These are phyloP conservation scores for Elephas maximus DNA, from an alignment of 2,113 vertebrate species.

Conservation along the genomic window DNA sequence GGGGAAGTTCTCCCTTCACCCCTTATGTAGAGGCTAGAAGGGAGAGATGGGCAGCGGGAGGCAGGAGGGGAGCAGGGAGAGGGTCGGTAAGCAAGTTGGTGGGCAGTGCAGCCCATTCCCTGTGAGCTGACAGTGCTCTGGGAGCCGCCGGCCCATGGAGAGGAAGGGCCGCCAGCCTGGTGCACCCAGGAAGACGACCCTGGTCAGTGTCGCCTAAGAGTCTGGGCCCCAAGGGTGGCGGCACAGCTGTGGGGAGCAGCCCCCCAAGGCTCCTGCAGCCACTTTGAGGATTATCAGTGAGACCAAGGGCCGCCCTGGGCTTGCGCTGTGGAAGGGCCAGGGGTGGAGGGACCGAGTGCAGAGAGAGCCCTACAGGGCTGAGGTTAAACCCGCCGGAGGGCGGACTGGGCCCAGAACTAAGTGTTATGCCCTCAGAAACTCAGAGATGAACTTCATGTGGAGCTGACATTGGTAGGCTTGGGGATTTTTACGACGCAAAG, in stretches of 20 bases:
- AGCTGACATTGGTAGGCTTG: not conserved
- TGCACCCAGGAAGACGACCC: not conserved
- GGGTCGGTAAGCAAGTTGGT: not conserved
- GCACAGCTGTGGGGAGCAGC: not conserved
- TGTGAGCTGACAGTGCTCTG: not conserved
- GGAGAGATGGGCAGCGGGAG: not conserved
- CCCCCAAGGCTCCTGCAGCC: not conserved
- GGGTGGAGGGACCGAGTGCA: not conserved
- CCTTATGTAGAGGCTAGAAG: not conserved
- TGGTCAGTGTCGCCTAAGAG: not conserved
- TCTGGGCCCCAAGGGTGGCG: not conserved
- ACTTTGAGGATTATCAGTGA: rapidly evolving
- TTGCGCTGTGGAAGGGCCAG: not conserved
- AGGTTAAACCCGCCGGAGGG: no score
- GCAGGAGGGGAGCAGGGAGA: no score
- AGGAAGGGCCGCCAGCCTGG: not conserved
- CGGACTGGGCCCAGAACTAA: no score
- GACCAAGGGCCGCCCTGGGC: not conserved
- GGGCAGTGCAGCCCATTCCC: not conserved
- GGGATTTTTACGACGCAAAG: not conserved
- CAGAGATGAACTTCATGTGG: not conserved
- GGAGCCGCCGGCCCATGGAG: not conserved
- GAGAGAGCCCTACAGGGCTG: not conserved
- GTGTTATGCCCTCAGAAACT: no score
- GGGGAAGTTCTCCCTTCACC: not conserved